These are phyloP conservation scores for Pyrocoelia pectoralis DNA, from an alignment of 2,888 invertebrate genomes.

Conservation along the genomic window DNA sequence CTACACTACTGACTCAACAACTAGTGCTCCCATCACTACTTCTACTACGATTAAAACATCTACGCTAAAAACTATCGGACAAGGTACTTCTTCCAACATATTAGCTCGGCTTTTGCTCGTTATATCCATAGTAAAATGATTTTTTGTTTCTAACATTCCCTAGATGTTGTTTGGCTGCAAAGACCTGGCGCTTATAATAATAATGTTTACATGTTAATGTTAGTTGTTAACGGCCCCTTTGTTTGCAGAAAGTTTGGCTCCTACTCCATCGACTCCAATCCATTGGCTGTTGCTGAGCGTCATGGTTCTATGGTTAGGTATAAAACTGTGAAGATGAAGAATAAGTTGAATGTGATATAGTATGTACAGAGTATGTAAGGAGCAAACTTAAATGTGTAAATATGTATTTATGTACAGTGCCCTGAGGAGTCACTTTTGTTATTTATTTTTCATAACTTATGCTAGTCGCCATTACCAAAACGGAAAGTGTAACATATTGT, in stretches of 20 bases:
- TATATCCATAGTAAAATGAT: not conserved
- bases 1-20: constrained; percentile 24
- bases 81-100: constrained; percentile 23
- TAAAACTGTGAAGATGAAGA: not conserved
- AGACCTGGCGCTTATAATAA: not conserved
- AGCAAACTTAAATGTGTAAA: constrained; percentile 1
- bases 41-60: constrained; percentile 12
- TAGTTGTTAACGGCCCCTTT: not conserved
- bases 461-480: constrained; percentile 6
- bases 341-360: not conserved
- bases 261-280: not conserved
- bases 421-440: not conserved
- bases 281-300: not conserved
- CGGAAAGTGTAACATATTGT: not conserved
- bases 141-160: not conserved
- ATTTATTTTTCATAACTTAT: constrained; percentile 8
- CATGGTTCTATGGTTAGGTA: not conserved
- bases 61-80: constrained; percentile 5
- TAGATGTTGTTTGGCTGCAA: not conserved
- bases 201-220: not conserved
- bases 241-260: not conserved
- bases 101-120: constrained; percentile 16
- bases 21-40: constrained; percentile 15
- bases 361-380: not conserved
- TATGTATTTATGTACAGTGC: constrained; percentile 7